A percentile compares a stretch with the other conserved stretches of the same genome.
These are phyloP conservation scores for Propithecus deckenii DNA, from an alignment of 2,797 vertebrate genomes.

Conservation along the genomic window DNA sequence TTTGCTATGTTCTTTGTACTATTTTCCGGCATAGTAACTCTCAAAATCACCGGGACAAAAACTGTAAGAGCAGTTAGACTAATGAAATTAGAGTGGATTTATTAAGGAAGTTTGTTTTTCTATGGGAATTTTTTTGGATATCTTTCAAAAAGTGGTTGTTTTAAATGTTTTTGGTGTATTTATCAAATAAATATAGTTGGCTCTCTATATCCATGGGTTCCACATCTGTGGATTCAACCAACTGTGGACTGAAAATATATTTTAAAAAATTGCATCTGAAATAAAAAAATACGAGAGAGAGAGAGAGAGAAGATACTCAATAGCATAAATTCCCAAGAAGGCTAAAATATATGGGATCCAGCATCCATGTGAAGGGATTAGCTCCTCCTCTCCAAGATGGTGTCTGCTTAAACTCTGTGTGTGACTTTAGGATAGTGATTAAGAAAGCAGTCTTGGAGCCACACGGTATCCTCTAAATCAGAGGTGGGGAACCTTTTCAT, in stretches of 20 bases:
- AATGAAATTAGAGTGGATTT: constrained; percentile 38
- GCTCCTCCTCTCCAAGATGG: background rate
- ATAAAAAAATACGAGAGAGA: too few species aligned
- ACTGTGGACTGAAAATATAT: background rate
- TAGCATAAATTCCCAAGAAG: background rate
- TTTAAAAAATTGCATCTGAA: background rate
- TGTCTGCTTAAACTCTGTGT: background rate
- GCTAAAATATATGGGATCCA: background rate
- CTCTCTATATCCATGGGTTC: background rate
- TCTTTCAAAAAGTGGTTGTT: constrained; percentile 31
- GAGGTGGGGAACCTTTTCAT: too few species aligned
- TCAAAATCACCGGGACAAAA: constrained; percentile 25
- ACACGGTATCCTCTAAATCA: too few species aligned
- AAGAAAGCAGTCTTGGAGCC: background rate
- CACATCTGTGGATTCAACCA: background rate
- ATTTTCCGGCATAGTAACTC: constrained; percentile 1
- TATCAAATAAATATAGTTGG: constrained; percentile 9
- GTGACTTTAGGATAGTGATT: background rate
- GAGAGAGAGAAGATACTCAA: background rate
- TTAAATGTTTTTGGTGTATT: constrained; percentile 36
- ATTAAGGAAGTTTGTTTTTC: constrained; percentile 35
- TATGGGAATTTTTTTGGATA: background rate
- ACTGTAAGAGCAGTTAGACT: background rate
- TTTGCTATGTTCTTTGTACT: background rate
- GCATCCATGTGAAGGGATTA: background rate